Percentiles rank a stretch among this genome's conserved stretches.
Conservation (phyloP, 2,888 invertebrate species). For the Eurois occulta region DNA sequence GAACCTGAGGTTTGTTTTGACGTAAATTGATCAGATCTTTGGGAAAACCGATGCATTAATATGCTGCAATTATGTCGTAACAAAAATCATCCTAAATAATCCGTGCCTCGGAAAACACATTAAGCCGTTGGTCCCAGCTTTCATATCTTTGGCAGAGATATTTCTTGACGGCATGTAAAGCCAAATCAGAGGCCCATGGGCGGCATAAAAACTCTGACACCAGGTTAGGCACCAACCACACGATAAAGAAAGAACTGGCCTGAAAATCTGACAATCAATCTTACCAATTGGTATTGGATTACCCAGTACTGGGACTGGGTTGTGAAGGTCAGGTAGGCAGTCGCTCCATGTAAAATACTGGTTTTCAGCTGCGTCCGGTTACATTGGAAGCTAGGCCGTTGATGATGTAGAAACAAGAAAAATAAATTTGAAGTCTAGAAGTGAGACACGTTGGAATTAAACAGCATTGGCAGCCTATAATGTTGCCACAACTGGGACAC, state of each 20-base stretch:
- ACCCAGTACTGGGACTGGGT: too few relatives aligned
- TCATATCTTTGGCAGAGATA: neutral
- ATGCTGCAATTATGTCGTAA: neutral
- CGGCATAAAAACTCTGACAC: too few relatives aligned
- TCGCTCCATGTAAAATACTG: neutral
- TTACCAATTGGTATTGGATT: too few relatives aligned
- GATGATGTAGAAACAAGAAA: too few relatives aligned
- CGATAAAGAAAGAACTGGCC: too few relatives aligned
- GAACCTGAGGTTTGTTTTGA: slow-evolving; percentile 11
- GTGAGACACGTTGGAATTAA: too few relatives aligned
- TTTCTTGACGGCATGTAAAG: neutral
- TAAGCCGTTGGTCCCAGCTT: neutral
- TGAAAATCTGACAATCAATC: neutral
- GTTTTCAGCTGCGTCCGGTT: neutral
- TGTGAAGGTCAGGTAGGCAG: too few relatives aligned
- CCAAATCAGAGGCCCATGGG: too few relatives aligned
- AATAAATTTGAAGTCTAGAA: too few relatives aligned
- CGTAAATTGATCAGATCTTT: neutral
- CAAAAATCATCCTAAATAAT: neutral
- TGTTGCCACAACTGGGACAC: neutral
- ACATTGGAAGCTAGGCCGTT: neutral
- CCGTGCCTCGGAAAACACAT: neutral
- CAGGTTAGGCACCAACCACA: too few relatives aligned
- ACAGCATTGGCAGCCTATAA: neutral
- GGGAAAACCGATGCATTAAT: neutral